Conservation (phyloP, 2,113 vertebrate genomes). For the Sterrhoptilus dennistouni region DNA sequence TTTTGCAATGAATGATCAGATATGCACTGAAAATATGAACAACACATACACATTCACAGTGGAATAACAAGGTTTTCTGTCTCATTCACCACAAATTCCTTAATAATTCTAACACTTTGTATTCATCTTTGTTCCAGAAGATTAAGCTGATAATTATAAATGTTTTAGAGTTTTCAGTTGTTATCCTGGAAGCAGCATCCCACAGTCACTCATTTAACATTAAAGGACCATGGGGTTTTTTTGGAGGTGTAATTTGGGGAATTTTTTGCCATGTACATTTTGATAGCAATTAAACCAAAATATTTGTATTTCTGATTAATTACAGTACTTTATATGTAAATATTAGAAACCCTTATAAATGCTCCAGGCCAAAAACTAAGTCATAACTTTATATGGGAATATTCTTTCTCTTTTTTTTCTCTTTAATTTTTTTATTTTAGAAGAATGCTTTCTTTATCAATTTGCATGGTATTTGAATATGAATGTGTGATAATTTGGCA, state of each 20-base stretch:
- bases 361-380: background rate
- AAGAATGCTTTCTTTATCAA: background rate
- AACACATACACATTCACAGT: background rate
- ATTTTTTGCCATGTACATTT: background rate
- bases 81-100: background rate
- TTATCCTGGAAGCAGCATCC: background rate
- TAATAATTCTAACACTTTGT: background rate
- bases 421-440: too few relatives aligned
- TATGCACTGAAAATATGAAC: background rate
- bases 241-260: rapidly evolving
- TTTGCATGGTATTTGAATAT: background rate
- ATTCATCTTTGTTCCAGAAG: background rate
- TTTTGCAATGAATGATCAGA: background rate
- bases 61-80: background rate
- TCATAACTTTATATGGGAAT: background rate
- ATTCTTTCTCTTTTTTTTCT: background rate
- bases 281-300: background rate
- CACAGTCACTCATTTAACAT: background rate
- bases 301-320: background rate
- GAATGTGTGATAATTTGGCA: background rate
- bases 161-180: background rate
- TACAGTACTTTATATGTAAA: background rate
- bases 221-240: rapidly evolving
- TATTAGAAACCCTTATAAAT: background rate
- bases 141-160: background rate